Conservation (phyloP, 2,113 vertebrate species). For the Tragelaphus buxtoni region DNA sequence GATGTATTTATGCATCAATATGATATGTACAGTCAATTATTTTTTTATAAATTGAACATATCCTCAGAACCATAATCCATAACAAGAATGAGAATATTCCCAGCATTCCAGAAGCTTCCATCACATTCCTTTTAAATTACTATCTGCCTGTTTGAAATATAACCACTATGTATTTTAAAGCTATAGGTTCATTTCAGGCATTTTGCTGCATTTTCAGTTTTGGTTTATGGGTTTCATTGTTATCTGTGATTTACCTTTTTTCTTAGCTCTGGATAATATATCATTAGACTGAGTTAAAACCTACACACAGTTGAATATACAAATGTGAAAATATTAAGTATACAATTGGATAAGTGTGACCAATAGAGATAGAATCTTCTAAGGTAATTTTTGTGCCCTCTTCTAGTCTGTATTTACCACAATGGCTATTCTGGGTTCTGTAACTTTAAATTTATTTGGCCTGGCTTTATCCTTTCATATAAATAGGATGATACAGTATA, state of each 20-base stretch:
- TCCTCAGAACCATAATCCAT: neutral
- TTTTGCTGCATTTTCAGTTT: neutral
- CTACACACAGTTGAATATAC: neutral
- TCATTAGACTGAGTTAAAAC: slow-evolving; percentile 7
- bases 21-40: neutral
- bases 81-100: neutral
- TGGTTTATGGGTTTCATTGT: neutral
- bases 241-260: neutral
- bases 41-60: neutral
- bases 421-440: neutral
- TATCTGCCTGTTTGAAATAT: neutral
- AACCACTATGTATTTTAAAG: neutral
- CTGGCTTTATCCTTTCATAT: neutral
- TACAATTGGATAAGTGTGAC: neutral
- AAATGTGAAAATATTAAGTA: neutral
- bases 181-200: neutral
- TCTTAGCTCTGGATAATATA: neutral
- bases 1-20: neutral
- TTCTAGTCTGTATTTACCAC: neutral
- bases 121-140: rapidly evolving
- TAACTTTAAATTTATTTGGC: neutral
- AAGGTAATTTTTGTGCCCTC: neutral
- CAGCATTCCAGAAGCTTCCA: neutral
- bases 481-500: neutral
- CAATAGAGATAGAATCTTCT: neutral